These are phyloP conservation scores for Struthidea cinerea DNA, from an alignment of 2,113 vertebrate species.

Conservation along the genomic window DNA sequence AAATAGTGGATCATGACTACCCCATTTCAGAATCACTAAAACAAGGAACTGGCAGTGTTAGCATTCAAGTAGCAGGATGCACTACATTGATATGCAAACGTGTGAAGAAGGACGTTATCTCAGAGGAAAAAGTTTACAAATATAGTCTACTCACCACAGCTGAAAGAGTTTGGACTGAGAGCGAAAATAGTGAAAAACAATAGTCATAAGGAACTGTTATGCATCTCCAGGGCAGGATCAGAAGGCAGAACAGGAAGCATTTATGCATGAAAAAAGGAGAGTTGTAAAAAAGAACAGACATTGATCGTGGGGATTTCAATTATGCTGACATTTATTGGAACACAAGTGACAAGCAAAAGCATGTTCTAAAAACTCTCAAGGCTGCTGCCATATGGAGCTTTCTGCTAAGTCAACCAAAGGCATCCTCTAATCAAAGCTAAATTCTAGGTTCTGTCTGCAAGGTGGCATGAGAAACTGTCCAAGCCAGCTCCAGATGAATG, in stretches of 20 bases:
- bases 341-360: slow-evolving; percentile 25
- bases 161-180: slow-evolving; percentile 51
- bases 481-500: neutral
- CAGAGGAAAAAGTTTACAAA: slow-evolving; percentile 46
- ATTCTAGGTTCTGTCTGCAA: neutral
- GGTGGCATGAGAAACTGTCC: neutral
- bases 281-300: slow-evolving; percentile 42
- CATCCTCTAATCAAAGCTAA: neutral
- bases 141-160: slow-evolving; percentile 19
- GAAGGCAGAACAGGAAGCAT: slow-evolving; percentile 51
- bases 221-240: slow-evolving; percentile 61
- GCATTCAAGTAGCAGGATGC: neutral
- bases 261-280: slow-evolving; percentile 36
- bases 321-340: slow-evolving; percentile 54
- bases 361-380: neutral
- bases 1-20: neutral
- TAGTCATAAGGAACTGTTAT: slow-evolving; percentile 28
- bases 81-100: neutral
- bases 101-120: slow-evolving; percentile 26
- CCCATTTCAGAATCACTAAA: neutral
- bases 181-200: slow-evolving; percentile 54
- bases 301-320: slow-evolving; percentile 45
- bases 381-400: neutral
- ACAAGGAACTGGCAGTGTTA: neutral
- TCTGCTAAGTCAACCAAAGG: neutral